Evolutionary conservation across 2,888 invertebrate species (phyloP), one percentile per base, ranked within the genome.

Genomic region (Caenorhabditis sp.): DNA sequence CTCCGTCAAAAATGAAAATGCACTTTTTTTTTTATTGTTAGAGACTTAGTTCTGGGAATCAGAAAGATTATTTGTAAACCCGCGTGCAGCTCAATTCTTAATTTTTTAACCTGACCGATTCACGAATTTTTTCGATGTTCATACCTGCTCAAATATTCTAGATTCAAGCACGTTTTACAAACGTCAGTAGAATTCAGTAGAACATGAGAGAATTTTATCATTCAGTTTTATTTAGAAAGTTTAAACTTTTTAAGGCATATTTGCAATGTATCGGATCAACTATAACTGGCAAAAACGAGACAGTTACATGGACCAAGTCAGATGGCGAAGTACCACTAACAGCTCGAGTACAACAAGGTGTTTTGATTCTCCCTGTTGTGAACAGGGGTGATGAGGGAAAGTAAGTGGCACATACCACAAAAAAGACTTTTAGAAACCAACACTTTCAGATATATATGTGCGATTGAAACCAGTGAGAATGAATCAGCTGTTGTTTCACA

Each of bases 341-440:
- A 31, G 64, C 77, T n/a, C 25, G 31, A 23, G 64, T 80, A 0
- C 61, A 67, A 17, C 72, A 77, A 36, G 81, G 81, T 56, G 74
- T 81, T n/a, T 63, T 81, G 12, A 59, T 75, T 31, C 53, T 81
- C 7, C 77, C 77, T 8, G 36, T 63, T 0, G 73, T 81, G 7
- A 66, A 70, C 23, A 57, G 58, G 17, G 52, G 65, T 23, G 80
- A 80, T 67, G 80, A 80, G 56, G 80, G 80, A 70, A 63, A 67
- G 77, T 79, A 43, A 57, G 78, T 74, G 31, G 8, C 20, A 38
- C 17, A 25, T 26, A 17, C 43, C 20, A 59, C 25, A 8, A 5
- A 53, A 31, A 23, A 25, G 38, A 58, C 10, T 7, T 10, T 43
- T 26, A 12, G 25, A 20, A 58, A 58, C 58, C 3, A 53, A 25